These are phyloP conservation scores for Synanthedon andrenaeformis DNA, from an alignment of 2,888 invertebrate genomes.

Conservation along the genomic window DNA sequence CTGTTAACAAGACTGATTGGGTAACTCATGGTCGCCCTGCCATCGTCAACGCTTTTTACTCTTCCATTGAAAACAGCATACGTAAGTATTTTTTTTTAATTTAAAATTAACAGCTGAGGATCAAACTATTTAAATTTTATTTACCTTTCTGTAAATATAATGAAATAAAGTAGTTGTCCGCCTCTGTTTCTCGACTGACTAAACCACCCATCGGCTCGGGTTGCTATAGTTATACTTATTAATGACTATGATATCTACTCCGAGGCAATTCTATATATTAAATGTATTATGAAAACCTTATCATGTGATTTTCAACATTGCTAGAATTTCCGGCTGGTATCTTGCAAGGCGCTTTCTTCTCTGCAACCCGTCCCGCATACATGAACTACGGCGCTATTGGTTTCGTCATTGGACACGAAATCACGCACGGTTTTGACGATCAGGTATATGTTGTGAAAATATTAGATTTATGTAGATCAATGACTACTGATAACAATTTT, in stretches of 20 bases:
- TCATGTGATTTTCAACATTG: no score
- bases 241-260: no score
- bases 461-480: background rate
- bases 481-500: no score
- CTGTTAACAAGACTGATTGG: constrained; percentile 89
- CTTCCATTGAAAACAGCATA: constrained; percentile 87
- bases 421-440: constrained; percentile 91
- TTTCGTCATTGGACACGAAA: constrained; percentile 92
- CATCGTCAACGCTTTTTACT: constrained; percentile 88
- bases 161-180: no score
- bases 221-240: no score
- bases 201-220: no score
- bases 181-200: no score
- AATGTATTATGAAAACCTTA: no score
- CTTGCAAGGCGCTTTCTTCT: constrained; percentile 92
- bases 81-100: constrained; percentile 70
- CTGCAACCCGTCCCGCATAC: constrained; percentile 87
- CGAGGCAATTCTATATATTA: no score
- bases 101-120: background rate
- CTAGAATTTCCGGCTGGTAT: constrained; percentile 94
- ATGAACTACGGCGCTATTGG: constrained; percentile 95
- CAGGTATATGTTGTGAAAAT: constrained; percentile 50
- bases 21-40: constrained; percentile 86
- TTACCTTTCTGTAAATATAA: no score
- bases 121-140: no score